Percentiles rank a stretch among this genome's conserved stretches.
phyloP scores from a whole-genome alignment of 2,797 vertebrate species.

The Pterois miles region DNA sequence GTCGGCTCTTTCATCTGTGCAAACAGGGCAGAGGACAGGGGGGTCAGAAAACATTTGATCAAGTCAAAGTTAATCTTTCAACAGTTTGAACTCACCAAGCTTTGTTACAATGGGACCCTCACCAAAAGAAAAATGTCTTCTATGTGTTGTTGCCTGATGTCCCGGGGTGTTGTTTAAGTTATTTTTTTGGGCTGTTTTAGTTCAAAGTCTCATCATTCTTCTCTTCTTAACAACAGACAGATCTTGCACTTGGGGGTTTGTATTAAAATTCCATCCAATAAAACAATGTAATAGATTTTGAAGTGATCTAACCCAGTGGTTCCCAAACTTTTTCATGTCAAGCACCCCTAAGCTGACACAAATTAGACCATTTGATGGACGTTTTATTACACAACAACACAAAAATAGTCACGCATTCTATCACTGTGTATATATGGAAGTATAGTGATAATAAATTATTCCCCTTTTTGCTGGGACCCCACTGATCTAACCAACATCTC shows the following conservation, averaged over 20 bases:
- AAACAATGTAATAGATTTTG: background rate
- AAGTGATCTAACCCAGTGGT: background rate
- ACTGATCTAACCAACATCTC: too few relatives aligned
- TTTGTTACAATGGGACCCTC: conserved; percentile 24
- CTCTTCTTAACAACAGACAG: background rate
- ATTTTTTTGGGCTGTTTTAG: background rate
- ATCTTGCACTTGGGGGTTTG: background rate
- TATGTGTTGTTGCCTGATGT: background rate
- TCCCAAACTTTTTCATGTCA: too few relatives aligned
- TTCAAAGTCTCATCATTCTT: background rate
- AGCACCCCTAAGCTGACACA: too few relatives aligned
- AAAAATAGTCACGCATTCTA: too few relatives aligned
- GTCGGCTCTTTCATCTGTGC: conserved; percentile 65
- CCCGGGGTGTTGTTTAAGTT: background rate
- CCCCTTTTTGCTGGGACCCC: too few relatives aligned
- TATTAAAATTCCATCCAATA: background rate
- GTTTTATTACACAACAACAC: too few relatives aligned
- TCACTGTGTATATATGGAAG: too few relatives aligned
- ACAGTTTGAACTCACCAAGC: conserved; percentile 51
- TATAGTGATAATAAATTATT: too few relatives aligned
- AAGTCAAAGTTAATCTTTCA: conserved; percentile 68
- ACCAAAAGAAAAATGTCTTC: background rate
- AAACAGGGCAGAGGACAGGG: conserved; percentile 48
- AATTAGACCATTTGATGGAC: too few relatives aligned
- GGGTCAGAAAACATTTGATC: conserved; percentile 62